These are phyloP conservation scores for Menura novaehollandiae DNA, from an alignment of 2,113 vertebrate genomes.

Conservation along the genomic window DNA sequence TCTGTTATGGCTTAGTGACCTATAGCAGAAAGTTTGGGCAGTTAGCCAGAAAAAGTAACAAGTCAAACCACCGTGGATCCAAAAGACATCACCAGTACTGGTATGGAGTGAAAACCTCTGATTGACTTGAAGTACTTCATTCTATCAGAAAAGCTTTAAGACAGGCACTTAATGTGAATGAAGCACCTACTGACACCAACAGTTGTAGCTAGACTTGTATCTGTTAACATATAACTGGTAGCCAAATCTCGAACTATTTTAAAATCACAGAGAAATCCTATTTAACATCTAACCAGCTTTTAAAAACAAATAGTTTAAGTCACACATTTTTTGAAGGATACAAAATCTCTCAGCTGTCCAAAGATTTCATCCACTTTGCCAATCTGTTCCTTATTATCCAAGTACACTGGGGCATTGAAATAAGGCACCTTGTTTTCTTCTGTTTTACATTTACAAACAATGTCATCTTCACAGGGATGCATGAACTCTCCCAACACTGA, in stretches of 20 bases:
- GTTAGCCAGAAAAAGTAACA: not conserved
- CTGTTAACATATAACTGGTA: not conserved
- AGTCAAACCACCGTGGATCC: accelerated
- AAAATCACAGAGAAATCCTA: not conserved
- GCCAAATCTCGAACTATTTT: not conserved
- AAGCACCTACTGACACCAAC: not conserved
- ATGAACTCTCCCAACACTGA: conserved; percentile 91
- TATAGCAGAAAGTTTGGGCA: not conserved
- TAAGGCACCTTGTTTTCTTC: conserved; percentile 96
- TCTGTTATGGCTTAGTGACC: not conserved
- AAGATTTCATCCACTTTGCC: conserved; percentile 99
- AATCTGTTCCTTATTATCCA: conserved; percentile 98
- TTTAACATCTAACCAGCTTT: not conserved
- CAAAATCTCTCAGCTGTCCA: conserved; percentile 94
- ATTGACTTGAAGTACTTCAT: not conserved
- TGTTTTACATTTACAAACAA: conserved; percentile 92
- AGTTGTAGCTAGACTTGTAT: not conserved
- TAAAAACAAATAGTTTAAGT: accelerated
- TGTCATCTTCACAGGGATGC: conserved; percentile 96
- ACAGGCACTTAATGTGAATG: not conserved
- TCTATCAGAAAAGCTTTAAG: not conserved
- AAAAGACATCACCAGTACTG: not conserved
- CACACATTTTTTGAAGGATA: conserved; percentile 81
- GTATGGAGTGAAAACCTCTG: not conserved
- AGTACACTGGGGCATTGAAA: conserved; percentile 94